Evolutionary conservation across 2,113 vertebrate genomes (phyloP).

Genomic region (Entomyzon cyanotis): DNA sequence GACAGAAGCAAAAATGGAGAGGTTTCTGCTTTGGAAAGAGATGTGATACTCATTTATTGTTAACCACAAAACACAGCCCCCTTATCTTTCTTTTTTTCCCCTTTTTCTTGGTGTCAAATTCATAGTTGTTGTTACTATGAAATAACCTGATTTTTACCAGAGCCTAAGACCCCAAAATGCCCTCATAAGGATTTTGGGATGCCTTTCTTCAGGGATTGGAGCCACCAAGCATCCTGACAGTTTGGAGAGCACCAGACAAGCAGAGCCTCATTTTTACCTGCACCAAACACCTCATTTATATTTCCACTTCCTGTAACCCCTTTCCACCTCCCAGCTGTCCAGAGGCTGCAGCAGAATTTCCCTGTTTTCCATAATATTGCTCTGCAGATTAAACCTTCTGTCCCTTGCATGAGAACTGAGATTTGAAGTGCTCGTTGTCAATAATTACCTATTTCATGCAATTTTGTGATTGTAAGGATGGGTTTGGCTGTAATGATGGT

Average conservation of each 20-base stretch:
- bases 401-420: not conserved
- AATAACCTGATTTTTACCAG: not conserved
- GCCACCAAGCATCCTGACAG: not conserved
- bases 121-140: not conserved
- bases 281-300: not conserved
- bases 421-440: not conserved
- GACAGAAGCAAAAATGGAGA: slow-evolving; percentile 37
- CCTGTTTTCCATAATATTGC: not conserved
- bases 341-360: not conserved
- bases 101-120: not conserved
- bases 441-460: not conserved
- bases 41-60: not conserved
- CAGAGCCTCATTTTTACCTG: not conserved
- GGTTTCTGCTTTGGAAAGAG: slow-evolving; percentile 23
- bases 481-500: not conserved
- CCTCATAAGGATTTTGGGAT: not conserved
- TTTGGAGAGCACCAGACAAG: not conserved
- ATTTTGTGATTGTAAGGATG: not conserved
- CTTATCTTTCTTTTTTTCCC: not conserved
- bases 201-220: not conserved
- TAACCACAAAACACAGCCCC: not conserved
- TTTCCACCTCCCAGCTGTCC: not conserved
- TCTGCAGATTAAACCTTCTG: not conserved
- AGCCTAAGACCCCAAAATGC: not conserved
- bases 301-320: not conserved